phyloP scores from a whole-genome alignment of 92 coral and sea anemone species.

The Zoanthus sociatus region DNA sequence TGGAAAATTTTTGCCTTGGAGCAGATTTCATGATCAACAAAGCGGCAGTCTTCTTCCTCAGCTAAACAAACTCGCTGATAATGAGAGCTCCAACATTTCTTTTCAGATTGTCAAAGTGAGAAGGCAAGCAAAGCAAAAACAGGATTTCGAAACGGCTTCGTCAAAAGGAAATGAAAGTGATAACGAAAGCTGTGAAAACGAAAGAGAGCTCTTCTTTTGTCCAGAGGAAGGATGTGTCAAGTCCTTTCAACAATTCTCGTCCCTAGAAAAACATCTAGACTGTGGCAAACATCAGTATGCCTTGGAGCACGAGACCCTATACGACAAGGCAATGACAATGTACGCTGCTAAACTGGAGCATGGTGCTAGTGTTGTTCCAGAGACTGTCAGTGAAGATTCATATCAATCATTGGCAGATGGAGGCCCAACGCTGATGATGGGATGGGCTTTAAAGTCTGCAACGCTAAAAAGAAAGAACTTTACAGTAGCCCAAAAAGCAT shows the following conservation, averaged over 20 bases:
- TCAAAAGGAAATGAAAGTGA: constrained; percentile 18
- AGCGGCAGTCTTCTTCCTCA: constrained; percentile 29
- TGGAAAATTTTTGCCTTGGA: neutral
- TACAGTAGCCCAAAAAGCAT: constrained; percentile 37
- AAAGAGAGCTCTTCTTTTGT: constrained; percentile 50
- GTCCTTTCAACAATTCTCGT: constrained; percentile 52
- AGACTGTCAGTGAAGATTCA: constrained; percentile 15
- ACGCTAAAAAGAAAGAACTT: constrained; percentile 12
- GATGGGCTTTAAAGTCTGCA: constrained; percentile 34
- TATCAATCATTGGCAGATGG: constrained; percentile 20
- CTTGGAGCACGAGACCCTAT: constrained; percentile 70
- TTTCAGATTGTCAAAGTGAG: constrained; percentile 17
- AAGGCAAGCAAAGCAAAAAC: constrained; percentile 23
- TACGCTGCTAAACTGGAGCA: constrained; percentile 34
- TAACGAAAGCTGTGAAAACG: constrained; percentile 25
- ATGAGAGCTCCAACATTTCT: constrained; percentile 19
- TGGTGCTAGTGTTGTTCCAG: constrained; percentile 26
- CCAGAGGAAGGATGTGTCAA: constrained; percentile 67
- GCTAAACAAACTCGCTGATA: constrained; percentile 5
- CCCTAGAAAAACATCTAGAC: constrained; percentile 63
- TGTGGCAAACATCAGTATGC: constrained; percentile 55
- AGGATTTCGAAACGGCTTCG: constrained; percentile 26
- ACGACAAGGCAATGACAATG: constrained; percentile 69
- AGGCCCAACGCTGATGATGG: constrained; percentile 32
- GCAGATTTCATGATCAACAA: constrained; percentile 14